Evolutionary conservation across 2,888 invertebrate species (phyloP).

Genomic region (Achlya flavicornis): DNA sequence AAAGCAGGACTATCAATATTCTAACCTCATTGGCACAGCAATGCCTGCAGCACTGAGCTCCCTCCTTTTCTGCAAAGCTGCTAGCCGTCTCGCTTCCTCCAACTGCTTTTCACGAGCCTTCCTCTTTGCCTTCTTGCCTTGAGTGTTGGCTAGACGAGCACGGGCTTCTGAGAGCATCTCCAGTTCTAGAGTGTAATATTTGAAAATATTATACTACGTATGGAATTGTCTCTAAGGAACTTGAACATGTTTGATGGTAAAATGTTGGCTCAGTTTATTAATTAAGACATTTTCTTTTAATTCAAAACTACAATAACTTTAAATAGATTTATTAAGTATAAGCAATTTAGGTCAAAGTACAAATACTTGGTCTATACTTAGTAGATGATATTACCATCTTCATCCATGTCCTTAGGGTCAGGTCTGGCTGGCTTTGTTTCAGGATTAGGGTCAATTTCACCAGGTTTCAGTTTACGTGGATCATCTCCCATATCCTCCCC

Average conservation of each 20-base stretch:
- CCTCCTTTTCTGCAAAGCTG: slow-evolving; percentile 98
- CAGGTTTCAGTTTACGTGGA: slow-evolving; percentile 98
- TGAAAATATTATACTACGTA: slow-evolving; percentile 9
- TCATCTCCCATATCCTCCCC: slow-evolving; percentile 96
- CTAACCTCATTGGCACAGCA: slow-evolving; percentile 75
- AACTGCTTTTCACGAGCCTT: slow-evolving; percentile 99
- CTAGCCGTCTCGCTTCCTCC: slow-evolving; percentile 97
- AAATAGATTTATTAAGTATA: too few relatives aligned
- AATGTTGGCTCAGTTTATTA: too few relatives aligned
- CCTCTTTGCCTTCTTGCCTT: slow-evolving; percentile 96
- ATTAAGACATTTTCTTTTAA: too few relatives aligned
- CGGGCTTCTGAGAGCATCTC: slow-evolving; percentile 99
- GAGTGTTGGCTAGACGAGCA: slow-evolving; percentile 98
- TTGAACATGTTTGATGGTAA: too few relatives aligned
- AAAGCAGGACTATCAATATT: neutral
- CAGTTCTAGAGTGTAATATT: slow-evolving; percentile 85
- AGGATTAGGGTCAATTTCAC: slow-evolving; percentile 99
- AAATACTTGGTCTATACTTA: too few relatives aligned
- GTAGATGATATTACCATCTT: slow-evolving; percentile 89
- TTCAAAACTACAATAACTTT: too few relatives aligned
- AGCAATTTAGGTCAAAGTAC: too few relatives aligned
- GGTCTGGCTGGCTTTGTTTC: slow-evolving; percentile 99
- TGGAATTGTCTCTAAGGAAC: neutral
- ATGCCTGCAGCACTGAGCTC: slow-evolving; percentile 99
- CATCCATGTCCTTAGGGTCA: slow-evolving; percentile 99